Evolutionary conservation across 2,797 vertebrate species (phyloP), one percentile per base, ranked within the genome.

Genomic region (Oceanodroma leucorhoa): DNA sequence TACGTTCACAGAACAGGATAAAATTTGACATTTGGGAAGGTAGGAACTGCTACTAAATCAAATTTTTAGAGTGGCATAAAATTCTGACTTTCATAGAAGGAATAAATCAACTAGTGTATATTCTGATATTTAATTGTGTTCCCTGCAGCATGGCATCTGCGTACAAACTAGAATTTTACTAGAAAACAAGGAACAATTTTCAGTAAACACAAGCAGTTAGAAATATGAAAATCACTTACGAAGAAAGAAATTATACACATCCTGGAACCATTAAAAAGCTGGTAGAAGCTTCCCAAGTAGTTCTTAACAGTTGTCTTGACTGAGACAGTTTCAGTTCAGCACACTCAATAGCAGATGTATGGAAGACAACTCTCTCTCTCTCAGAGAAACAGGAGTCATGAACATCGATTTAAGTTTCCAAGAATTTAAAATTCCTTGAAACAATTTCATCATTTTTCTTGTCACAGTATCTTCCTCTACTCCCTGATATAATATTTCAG

Each of bases 111-210:
- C 36, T 45, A 83, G 43, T 48, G 48, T 23, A 51, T 84, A 82
- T 65, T 82, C 69, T 45, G 75, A 48, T 66, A 67, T 83, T 80
- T 60, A 30, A 32, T n/a, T 67, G 57, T 3, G 8, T 88, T 89
- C 93, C 92, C 93, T 36, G 61, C 83, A 94, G 95, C 82, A 85
- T 8, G 64, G 64, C 69, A 94, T 82, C 61, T 51, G 84, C 0
- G 3, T 79, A 86, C 40, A 94, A 89, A 89, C 53, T 36, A 64
- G 51, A 81, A 57, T 90, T 96, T 95, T 93, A 95, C 26, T 76
- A 95, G 89, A 82, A 91, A 96, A 90, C 22, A 75, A 76, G 85
- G 57, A 96, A 80, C 19, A 71, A 90, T 88, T 92, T 85, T 94
- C 93, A 55, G 51, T 81, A 96, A 96, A 96, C 51, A 83, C 14